Evolutionary conservation across 1,140 invertebrate species (phyloP).

Genomic region (Contarinia nasturtii): DNA sequence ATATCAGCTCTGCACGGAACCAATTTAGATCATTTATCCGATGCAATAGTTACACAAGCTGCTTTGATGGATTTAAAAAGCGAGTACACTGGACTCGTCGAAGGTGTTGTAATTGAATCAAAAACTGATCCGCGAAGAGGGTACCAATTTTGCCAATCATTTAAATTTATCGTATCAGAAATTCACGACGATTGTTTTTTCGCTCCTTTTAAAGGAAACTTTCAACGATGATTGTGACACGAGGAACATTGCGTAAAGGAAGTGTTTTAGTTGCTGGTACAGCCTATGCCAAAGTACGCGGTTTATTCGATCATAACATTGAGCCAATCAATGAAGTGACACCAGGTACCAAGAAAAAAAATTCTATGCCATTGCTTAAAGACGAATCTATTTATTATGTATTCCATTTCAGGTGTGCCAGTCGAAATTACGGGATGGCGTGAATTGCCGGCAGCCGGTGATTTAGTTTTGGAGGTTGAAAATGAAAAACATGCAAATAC

Average conservation of each 20-base stretch:
- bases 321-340: conserved; percentile 40
- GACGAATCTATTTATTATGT: too few species aligned
- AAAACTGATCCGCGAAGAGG: conserved; percentile 49
- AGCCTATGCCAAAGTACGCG: conserved; percentile 66
- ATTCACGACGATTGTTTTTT: too few species aligned
- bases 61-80: conserved; percentile 73
- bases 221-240: conserved; percentile 70
- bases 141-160: conserved; percentile 17
- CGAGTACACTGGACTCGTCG: conserved; percentile 64
- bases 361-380: too few species aligned
- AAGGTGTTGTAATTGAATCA: conserved; percentile 83
- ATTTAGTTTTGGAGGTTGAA: conserved; percentile 65
- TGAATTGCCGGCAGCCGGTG: conserved; percentile 70
- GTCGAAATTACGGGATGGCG: conserved; percentile 81
- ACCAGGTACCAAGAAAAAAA: too few species aligned
- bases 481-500: conserved; percentile 51
- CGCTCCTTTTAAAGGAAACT: conserved; percentile 53
- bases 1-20: conserved; percentile 78
- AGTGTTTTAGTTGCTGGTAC: conserved; percentile 63
- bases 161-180: too few species aligned
- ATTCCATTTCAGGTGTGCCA: too few species aligned
- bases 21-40: conserved; percentile 62
- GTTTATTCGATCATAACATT: conserved; percentile 68
- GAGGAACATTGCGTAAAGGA: conserved; percentile 74
- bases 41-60: conserved; percentile 69